Evolutionary conservation across 2,797 vertebrate genomes (phyloP), one percentile per base, ranked within the genome.

Genomic region (Diplodus sargus): DNA sequence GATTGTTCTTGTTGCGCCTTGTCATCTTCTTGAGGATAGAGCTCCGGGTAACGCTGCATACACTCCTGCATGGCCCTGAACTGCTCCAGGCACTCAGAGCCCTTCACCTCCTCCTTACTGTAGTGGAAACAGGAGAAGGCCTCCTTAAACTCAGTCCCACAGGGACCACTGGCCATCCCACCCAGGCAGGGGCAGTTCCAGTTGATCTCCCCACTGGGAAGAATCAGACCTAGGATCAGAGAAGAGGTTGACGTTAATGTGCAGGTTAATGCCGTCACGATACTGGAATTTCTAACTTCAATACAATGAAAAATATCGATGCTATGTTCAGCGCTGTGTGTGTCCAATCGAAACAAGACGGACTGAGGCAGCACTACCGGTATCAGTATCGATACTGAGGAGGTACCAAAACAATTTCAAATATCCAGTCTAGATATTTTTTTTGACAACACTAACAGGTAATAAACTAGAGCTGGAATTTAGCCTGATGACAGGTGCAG

Each of bases 91-190:
- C 97, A 99, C 70, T 98, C 97, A 0, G 97, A 97, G 22, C 97
- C 97, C 79, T 97, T 98, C 86, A 98, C 91, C 56, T 97, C 96
- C 92, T 97, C 97, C 53, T 94, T 95, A 91, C 97, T 98, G 59
- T 97, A 95, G 93, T 98, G 97, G 91, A 98, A 98, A 91, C 98
- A 98, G 88, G 97, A 98, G 91, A 98, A 98, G 77, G 97, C 97
- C 0, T 97, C 96, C 83, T 98, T 99, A 91, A 98, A 99, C 78
- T 97, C 97, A 49, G 97, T 96, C 74, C 97, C 97, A 82, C 97
- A 98, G 25, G 97, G 97, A 70, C 97, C 97, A 2, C 97, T 97
- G 69, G 97, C 97, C 97, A 99, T 97, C 51, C 97, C 97, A 3
- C 97, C 97, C 57, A 99, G 95, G 77, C 97, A 98, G 0, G 97